Percentiles rank a stretch among this genome's conserved stretches.
Conservation (phyloP, 1,140 invertebrate genomes). For the Phthorimaea operculella region DNA sequence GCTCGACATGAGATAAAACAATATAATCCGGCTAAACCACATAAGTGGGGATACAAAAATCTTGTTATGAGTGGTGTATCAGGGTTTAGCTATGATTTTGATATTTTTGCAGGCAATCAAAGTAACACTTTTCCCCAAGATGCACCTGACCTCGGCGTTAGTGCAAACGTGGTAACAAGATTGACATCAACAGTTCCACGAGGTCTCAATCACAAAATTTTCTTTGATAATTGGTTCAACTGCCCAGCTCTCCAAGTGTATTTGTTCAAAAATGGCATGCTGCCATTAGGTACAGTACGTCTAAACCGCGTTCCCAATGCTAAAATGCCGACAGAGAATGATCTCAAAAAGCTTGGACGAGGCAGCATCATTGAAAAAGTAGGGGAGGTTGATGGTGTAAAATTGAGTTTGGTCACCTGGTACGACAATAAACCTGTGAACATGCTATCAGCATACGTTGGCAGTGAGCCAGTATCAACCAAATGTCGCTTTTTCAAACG, state of each 20-base stretch:
- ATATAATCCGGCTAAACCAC: conserved; percentile 37
- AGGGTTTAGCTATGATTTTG: conserved; percentile 19
- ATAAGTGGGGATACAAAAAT: conserved; percentile 32
- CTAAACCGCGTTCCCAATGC: conserved; percentile 36
- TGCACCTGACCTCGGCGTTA: conserved; percentile 28
- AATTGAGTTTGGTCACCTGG: conserved; percentile 34
- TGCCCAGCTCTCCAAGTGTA: conserved; percentile 30
- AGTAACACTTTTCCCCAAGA: conserved; percentile 20
- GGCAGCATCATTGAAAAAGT: conserved; percentile 22
- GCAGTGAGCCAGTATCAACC: conserved; percentile 26
- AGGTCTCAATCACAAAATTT: conserved; percentile 41
- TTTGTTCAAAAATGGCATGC: conserved; percentile 34
- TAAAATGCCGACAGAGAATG: conserved; percentile 29
- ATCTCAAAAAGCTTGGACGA: conserved; percentile 31
- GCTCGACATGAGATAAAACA: conserved; percentile 16
- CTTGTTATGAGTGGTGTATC: conserved; percentile 29
- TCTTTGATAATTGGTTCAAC: conserved; percentile 50
- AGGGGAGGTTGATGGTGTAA: conserved; percentile 25
- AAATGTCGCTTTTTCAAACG: conserved; percentile 21
- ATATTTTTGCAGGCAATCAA: conserved; percentile 39
- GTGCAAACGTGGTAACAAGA: conserved; percentile 32
- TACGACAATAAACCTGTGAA: conserved; percentile 30
- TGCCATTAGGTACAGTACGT: conserved; percentile 50
- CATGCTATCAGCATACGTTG: conserved; percentile 38
- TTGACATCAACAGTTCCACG: conserved; percentile 25